phyloP scores from a whole-genome alignment of 1,140 invertebrate genomes.

The Penaeus vannamei region DNA sequence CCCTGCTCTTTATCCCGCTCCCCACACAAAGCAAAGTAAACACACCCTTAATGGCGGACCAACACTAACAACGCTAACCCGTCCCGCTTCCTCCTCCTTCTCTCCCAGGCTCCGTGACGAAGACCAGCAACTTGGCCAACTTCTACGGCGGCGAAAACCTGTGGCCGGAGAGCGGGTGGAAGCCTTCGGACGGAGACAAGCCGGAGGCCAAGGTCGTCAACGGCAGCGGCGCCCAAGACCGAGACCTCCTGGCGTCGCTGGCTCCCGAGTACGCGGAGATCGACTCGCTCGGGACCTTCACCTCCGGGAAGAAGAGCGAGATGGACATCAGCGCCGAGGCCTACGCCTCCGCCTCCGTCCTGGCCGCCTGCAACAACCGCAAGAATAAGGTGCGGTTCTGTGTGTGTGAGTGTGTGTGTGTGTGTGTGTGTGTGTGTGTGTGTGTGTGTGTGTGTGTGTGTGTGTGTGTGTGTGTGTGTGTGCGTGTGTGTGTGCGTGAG shows the following conservation, averaged over 20 bases:
- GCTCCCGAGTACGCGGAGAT: constrained; percentile 67
- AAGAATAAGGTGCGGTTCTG: constrained; percentile 58
- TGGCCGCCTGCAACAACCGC: constrained; percentile 60
- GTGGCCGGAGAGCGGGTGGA: constrained; percentile 67
- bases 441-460: background rate
- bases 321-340: constrained; percentile 62
- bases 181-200: constrained; percentile 59
- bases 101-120: constrained; percentile 66
- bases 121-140: constrained; percentile 68
- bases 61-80: too few species aligned
- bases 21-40: background rate
- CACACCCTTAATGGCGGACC: too few species aligned
- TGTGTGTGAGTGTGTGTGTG: background rate
- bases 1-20: background rate
- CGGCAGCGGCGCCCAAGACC: background rate
- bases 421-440: background rate
- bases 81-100: background rate
- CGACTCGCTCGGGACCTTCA: constrained; percentile 67
- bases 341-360: constrained; percentile 64
- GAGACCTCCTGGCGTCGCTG: constrained; percentile 62
- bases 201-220: constrained; percentile 40
- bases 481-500: background rate
- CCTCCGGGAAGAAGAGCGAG: constrained; percentile 57
- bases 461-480: background rate
- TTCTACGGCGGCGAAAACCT: constrained; percentile 68